Evolutionary conservation across 1,140 invertebrate genomes (phyloP).

Genomic region (Drosophila ogumai): DNA sequence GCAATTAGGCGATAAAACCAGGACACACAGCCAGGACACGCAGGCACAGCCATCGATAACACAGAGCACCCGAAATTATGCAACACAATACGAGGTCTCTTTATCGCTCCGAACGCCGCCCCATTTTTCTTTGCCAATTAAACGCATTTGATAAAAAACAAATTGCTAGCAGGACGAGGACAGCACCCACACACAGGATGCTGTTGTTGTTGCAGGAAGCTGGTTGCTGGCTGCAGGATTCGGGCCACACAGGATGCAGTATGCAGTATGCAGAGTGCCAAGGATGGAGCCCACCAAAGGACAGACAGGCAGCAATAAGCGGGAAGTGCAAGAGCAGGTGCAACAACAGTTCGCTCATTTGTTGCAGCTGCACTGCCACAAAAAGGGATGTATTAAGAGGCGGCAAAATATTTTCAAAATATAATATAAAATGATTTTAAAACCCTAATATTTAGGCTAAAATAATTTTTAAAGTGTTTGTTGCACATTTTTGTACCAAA

Average conservation of each 20-base stretch:
- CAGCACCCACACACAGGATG: slow-evolving; percentile 13
- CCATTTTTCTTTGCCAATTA: slow-evolving; percentile 71
- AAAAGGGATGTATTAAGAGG: no score
- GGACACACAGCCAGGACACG: slow-evolving; percentile 6
- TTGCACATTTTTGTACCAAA: background rate
- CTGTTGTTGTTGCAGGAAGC: slow-evolving; percentile 21
- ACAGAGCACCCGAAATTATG: slow-evolving; percentile 41
- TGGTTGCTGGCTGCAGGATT: slow-evolving; percentile 17
- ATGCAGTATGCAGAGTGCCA: slow-evolving; percentile 36
- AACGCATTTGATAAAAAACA: slow-evolving; percentile 76
- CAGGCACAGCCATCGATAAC: slow-evolving; percentile 3
- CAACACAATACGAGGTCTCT: slow-evolving; percentile 48
- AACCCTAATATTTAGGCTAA: no score
- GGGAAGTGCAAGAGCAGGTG: slow-evolving; percentile 31
- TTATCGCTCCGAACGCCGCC: slow-evolving; percentile 13
- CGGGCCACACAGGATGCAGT: slow-evolving; percentile 17
- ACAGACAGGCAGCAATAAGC: slow-evolving; percentile 38
- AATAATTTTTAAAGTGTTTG: no score
- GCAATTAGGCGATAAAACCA: slow-evolving; percentile 50
- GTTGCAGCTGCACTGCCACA: slow-evolving; percentile 23
- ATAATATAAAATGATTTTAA: no score
- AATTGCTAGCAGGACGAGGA: slow-evolving; percentile 36
- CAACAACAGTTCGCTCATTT: slow-evolving; percentile 33
- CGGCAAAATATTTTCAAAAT: no score
- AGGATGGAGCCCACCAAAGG: slow-evolving; percentile 30